Conservation (phyloP, 2,888 invertebrate species). For the Amitus sp. region DNA sequence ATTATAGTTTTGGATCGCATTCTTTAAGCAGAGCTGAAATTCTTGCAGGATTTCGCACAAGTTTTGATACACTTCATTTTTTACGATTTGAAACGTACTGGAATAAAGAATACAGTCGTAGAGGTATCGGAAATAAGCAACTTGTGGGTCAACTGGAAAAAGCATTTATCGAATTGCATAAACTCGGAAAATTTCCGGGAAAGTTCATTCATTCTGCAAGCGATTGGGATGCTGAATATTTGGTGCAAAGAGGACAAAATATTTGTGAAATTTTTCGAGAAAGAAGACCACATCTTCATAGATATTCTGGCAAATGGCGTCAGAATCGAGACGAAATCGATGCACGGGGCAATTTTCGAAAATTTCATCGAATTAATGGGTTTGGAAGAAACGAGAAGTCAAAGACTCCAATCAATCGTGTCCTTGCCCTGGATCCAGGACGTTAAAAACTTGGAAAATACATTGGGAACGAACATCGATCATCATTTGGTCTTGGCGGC, state of each 20-base stretch:
- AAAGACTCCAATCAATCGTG: constrained; percentile 50
- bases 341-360: constrained; percentile 46
- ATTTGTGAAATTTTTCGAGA: constrained; percentile 41
- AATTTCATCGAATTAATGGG: constrained; percentile 50
- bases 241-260: constrained; percentile 41
- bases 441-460: neutral
- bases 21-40: too few relatives aligned
- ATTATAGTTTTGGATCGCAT: constrained; percentile 12
- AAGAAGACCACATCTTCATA: constrained; percentile 39
- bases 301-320: constrained; percentile 38
- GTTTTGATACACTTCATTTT: constrained; percentile 51
- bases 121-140: constrained; percentile 42
- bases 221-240: constrained; percentile 44
- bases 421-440: constrained; percentile 49
- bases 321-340: constrained; percentile 34
- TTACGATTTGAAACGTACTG: constrained; percentile 45
- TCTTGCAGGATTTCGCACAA: constrained; percentile 48
- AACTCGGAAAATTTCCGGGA: constrained; percentile 40
- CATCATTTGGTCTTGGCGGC: constrained; percentile 43
- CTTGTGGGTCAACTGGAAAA: constrained; percentile 49
- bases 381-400: constrained; percentile 47
- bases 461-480: constrained; percentile 35
- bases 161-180: constrained; percentile 38
- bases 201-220: constrained; percentile 43
- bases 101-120: constrained; percentile 9